Evolutionary conservation across 2,888 invertebrate genomes (phyloP).

Genomic region (Cantharis rufa): DNA sequence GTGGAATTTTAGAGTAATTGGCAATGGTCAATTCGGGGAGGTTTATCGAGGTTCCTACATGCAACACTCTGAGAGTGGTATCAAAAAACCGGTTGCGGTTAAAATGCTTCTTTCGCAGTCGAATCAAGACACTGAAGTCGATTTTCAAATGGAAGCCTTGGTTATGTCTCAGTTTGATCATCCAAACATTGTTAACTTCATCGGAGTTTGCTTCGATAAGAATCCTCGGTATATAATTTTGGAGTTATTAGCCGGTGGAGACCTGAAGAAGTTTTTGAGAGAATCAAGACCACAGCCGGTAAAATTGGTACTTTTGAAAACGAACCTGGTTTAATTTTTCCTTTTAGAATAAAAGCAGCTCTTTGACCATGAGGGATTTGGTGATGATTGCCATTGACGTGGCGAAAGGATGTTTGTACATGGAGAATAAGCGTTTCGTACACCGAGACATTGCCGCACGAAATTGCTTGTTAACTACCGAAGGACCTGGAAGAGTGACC

Average conservation of each 20-base stretch:
- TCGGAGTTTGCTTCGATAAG: conserved; percentile 95
- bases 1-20: conserved; percentile 72
- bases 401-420: conserved; percentile 91
- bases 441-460: conserved; percentile 97
- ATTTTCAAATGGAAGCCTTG: conserved; percentile 96
- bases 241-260: conserved; percentile 93
- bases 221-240: conserved; percentile 93
- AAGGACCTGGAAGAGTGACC: conserved; percentile 87
- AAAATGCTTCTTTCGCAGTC: conserved; percentile 94
- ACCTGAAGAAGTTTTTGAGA: conserved; percentile 91
- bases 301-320: not conserved
- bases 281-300: conserved; percentile 88
- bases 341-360: conserved; percentile 67
- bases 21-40: conserved; percentile 98
- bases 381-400: conserved; percentile 87
- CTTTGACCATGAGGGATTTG: conserved; percentile 84
- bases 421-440: conserved; percentile 94
- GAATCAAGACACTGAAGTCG: conserved; percentile 89
- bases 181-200: conserved; percentile 93
- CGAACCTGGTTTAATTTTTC: not conserved
- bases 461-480: conserved; percentile 92
- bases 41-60: conserved; percentile 92
- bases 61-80: conserved; percentile 76
- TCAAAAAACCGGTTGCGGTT: conserved; percentile 92
- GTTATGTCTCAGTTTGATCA: conserved; percentile 99